Conservation (phyloP, 2,797 vertebrate genomes). For the Acipenser ruthenus region DNA sequence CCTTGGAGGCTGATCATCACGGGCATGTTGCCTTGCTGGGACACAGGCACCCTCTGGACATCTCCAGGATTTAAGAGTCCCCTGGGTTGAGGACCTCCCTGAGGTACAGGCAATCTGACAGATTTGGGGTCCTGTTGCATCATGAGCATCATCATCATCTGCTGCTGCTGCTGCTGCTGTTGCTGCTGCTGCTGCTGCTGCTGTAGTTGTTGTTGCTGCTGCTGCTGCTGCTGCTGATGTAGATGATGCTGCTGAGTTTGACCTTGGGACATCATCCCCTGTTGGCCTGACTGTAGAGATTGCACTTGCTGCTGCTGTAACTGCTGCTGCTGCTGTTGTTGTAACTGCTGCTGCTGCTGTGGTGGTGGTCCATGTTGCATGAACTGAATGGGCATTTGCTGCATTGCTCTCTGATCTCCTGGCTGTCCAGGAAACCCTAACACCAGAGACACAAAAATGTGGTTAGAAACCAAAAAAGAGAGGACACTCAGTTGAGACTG, state of each 20-base stretch:
- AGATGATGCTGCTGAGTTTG: conserved; percentile 29
- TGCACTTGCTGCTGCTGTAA: conserved; percentile 58
- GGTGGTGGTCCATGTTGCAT: conserved; percentile 75
- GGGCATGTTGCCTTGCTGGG: conserved; percentile 76
- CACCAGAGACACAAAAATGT: conserved; percentile 19
- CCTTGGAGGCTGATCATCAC: conserved; percentile 93
- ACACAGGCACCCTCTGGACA: conserved; percentile 77
- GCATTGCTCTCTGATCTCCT: conserved; percentile 84
- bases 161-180: conserved; percentile 74
- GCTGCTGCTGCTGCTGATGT: conserved; percentile 36
- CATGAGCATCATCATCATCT: conserved; percentile 94
- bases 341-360: conserved; percentile 27
- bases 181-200: conserved; percentile 59
- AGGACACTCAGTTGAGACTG: conserved; percentile 31
- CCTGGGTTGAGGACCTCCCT: conserved; percentile 74
- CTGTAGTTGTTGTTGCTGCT: conserved; percentile 46
- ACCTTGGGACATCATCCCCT: conserved; percentile 31
- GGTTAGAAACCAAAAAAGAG: not conserved
- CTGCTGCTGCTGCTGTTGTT: conserved; percentile 30
- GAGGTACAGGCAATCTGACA: conserved; percentile 78
- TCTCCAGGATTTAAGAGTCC: conserved; percentile 71
- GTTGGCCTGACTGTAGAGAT: conserved; percentile 36
- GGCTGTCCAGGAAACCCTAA: conserved; percentile 79
- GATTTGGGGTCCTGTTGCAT: conserved; percentile 91
- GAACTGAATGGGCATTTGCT: conserved; percentile 88